Conservation (phyloP, 2,797 vertebrate genomes). For the Arvicola amphibius region DNA sequence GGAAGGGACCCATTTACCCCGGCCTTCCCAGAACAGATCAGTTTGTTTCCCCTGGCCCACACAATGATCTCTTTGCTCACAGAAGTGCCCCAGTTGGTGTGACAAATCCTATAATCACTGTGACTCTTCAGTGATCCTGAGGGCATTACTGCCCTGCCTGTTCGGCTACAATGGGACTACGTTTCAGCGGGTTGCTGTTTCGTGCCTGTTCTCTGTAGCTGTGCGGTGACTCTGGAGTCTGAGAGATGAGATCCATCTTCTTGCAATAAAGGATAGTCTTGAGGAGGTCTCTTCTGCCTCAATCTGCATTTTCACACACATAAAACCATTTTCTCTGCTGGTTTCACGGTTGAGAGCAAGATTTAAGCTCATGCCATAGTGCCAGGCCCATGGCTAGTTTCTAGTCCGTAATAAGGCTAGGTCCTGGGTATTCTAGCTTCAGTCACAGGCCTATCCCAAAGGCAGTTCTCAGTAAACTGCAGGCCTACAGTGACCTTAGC, state of each 20-base stretch:
- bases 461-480: neutral
- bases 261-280: neutral
- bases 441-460: neutral
- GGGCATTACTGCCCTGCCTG: neutral
- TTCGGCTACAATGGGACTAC: neutral
- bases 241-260: neutral
- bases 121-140: constrained; percentile 14
- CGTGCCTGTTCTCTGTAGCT: neutral
- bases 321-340: neutral
- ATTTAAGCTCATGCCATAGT: neutral
- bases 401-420: neutral
- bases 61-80: constrained; percentile 26
- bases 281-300: neutral
- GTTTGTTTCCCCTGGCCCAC: neutral
- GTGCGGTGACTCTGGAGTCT: neutral
- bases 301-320: neutral
- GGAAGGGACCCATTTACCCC: neutral
- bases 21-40: neutral
- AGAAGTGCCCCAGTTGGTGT: neutral
- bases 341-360: neutral
- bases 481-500: neutral
- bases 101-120: constrained; percentile 38
- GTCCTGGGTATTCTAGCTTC: neutral
- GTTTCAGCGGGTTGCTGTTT: neutral
- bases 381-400: neutral